A percentile compares a stretch with the other conserved stretches of the same genome.
Conservation (phyloP, 2,888 invertebrate species). For the Netelia inedita region DNA sequence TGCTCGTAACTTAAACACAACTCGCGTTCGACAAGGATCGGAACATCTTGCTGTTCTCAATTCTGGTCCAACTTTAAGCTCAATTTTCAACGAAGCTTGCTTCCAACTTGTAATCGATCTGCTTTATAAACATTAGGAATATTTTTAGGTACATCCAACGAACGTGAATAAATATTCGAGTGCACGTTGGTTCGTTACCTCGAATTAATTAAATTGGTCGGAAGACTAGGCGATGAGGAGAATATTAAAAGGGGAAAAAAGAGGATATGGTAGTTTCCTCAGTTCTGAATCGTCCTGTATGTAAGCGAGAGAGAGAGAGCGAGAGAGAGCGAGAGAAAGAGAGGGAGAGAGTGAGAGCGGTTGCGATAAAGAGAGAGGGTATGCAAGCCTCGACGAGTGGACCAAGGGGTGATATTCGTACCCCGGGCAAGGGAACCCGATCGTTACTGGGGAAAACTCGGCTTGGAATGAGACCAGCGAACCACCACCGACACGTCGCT, state of each 20-base stretch:
- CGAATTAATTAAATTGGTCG: no score
- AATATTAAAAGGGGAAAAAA: not conserved
- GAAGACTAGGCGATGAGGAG: no score
- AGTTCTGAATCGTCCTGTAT: not conserved
- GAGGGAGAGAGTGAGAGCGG: constrained; percentile 12
- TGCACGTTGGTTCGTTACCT: no score
- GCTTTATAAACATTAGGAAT: not conserved
- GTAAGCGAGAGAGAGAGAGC: constrained; percentile 21
- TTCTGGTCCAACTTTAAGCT: no score
- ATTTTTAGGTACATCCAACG: not conserved
- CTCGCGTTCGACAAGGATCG: no score
- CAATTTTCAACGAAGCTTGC: not conserved
- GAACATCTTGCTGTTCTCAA: no score
- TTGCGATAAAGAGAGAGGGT: constrained; percentile 54
- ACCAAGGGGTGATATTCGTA: constrained; percentile 69
- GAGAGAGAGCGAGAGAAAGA: constrained; percentile 21
- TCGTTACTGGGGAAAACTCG: constrained; percentile 79
- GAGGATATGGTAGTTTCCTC: not conserved
- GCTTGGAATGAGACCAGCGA: constrained; percentile 66
- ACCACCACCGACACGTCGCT: constrained; percentile 12
- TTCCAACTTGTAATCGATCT: not conserved
- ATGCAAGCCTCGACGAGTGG: constrained; percentile 66
- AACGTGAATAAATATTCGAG: not conserved
- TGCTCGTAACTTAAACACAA: no score
- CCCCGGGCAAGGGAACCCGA: constrained; percentile 82